A percentile compares a stretch with the other conserved stretches of the same genome.
Evolutionary conservation across 1,140 invertebrate genomes (phyloP).

Genomic region (Colletes gigas): DNA sequence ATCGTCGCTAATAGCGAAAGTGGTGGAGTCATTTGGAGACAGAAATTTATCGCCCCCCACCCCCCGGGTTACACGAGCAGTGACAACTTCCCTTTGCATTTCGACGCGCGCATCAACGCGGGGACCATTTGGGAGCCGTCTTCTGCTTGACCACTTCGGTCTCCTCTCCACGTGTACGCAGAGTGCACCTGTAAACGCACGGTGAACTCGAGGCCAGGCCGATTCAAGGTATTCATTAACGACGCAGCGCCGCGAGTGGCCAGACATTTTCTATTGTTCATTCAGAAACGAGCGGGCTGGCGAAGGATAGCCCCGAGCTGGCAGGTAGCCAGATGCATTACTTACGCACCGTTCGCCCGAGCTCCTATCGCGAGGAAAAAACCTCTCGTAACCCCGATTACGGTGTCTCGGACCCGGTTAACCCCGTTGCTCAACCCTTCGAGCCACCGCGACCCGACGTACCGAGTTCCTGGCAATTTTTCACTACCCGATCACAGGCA

Average conservation of each 20-base stretch:
- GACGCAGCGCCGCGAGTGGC: conserved; percentile 59
- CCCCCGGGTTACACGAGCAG: not conserved
- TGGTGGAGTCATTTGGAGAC: not conserved
- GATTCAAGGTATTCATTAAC: conserved; percentile 69
- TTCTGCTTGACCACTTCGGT: not conserved
- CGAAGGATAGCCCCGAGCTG: conserved; percentile 58
- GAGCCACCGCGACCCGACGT: not conserved
- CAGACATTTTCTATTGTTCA: conserved; percentile 68
- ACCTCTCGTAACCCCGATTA: conserved; percentile 34
- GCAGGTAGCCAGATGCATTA: conserved; percentile 60
- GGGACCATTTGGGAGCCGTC: not conserved
- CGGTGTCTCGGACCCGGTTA: not conserved
- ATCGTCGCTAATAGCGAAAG: too few species aligned
- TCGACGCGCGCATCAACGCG: conserved; percentile 7
- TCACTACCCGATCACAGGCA: too few species aligned
- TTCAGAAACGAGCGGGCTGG: conserved; percentile 61
- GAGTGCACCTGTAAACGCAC: conserved; percentile 62
- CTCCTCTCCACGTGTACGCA: conserved; percentile 33
- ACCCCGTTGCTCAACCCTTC: not conserved
- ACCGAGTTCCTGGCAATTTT: too few species aligned
- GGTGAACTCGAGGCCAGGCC: conserved; percentile 62
- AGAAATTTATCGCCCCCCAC: not conserved
- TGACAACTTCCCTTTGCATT: conserved; percentile 40
- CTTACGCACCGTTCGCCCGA: conserved; percentile 11
- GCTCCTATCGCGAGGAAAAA: conserved; percentile 38